Percentiles rank a stretch among this genome's conserved stretches.
Evolutionary conservation across 1,140 invertebrate genomes (phyloP).

Genomic region (Drosophila yakuba): DNA sequence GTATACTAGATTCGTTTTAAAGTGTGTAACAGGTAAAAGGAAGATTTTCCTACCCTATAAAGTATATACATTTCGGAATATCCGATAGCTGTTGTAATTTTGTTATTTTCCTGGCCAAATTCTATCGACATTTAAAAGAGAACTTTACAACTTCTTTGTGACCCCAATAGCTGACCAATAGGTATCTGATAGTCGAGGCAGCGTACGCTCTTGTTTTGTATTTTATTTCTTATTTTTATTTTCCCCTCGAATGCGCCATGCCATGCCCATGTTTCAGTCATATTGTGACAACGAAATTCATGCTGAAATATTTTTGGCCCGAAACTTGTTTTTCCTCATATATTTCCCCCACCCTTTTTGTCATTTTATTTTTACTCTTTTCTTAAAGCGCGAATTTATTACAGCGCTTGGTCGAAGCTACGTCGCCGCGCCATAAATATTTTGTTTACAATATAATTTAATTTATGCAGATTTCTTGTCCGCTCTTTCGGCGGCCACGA

Average conservation of each 20-base stretch:
- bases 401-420: conserved; percentile 54
- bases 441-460: conserved; percentile 83
- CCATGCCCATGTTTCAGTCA: conserved; percentile 51
- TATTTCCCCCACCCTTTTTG: conserved; percentile 21
- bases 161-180: too few species aligned
- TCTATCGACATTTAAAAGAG: too few species aligned
- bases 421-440: conserved; percentile 71
- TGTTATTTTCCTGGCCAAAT: too few species aligned
- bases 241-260: conserved; percentile 21
- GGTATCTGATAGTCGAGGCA: too few species aligned
- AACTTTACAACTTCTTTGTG: too few species aligned
- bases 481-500: conserved; percentile 48
- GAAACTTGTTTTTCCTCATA: conserved; percentile 66
- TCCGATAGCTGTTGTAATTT: too few species aligned
- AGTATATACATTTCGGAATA: not conserved
- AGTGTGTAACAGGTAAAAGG: too few species aligned
- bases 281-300: conserved; percentile 75
- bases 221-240: conserved; percentile 24
- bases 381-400: conserved; percentile 80
- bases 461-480: conserved; percentile 77
- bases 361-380: conserved; percentile 9
- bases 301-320: conserved; percentile 73
- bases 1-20: too few species aligned
- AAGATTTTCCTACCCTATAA: too few species aligned
- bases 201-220: not conserved